These are phyloP conservation scores for Pterocles burchelli DNA, from an alignment of 2,113 vertebrate species.

Conservation along the genomic window DNA sequence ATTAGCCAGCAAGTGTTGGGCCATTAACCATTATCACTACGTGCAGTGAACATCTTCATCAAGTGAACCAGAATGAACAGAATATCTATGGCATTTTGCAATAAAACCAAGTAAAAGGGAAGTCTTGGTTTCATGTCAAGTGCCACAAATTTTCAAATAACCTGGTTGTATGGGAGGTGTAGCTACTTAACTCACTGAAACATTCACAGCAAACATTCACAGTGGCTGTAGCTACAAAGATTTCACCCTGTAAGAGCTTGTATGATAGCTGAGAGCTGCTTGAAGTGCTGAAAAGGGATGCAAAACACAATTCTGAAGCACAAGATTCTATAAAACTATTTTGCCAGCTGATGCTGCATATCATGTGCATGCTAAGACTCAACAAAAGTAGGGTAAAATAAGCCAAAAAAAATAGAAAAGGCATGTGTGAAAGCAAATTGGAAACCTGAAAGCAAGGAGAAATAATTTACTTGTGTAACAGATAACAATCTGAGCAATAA, in stretches of 20 bases:
- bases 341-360: background rate
- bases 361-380: background rate
- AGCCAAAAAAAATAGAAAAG: background rate
- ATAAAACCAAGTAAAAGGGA: background rate
- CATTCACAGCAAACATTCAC: background rate
- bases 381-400: background rate
- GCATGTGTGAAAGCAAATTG: background rate
- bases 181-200: background rate
- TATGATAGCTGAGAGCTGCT: background rate
- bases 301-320: background rate
- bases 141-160: background rate
- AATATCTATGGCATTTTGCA: background rate
- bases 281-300: background rate
- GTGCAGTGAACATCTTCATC: background rate
- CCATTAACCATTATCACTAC: background rate
- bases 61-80: background rate
- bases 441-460: background rate
- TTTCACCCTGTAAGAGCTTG: background rate
- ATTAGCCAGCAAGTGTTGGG: background rate
- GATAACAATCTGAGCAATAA: background rate
- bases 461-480: background rate
- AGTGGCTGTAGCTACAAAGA: background rate
- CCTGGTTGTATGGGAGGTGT: background rate
- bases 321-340: background rate
- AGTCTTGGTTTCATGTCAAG: background rate